Base-by-base conservation (phyloP, 2,797 vertebrate species). In the Sebastes itinus region DNA sequence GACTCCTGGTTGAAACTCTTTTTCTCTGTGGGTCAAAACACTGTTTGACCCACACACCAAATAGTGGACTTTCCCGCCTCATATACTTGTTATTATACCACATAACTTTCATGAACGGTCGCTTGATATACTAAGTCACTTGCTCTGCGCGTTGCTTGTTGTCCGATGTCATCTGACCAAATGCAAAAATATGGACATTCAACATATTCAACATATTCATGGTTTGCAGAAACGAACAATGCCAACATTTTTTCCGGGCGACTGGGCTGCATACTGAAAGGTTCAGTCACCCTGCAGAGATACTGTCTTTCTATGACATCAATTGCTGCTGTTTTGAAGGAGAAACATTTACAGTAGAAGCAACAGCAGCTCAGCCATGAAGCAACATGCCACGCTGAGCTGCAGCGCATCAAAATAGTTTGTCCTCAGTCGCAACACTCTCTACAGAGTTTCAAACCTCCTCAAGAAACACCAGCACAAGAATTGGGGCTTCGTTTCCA, bases 221-320 rank as follows among this genome's bases (percentile, higher is more conserved):
- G 0, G 4, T 30, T 30, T 11, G 4, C 28, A 60, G 16, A 28
- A 10, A 28, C 2, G 4, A 20, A 60, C 27, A 61, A 32, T 32
- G 10, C 28, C 0, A 61, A 2, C 5, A 11, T 5, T 32, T n/a
- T 60, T 18, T 16, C 23, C 28, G 0, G 56, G 18, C 1, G 16
- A 32, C 28, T 61, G 59, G 27, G 14, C 56, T 59, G 56, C 16
- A 0, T 60, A 30, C 62, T 65, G 25, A n/a, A 28, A 54, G 59
- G 54, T 54, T 72, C 25, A 78, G 49, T 46, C 8, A 63, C 79
- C 35, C n/a, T 12, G 62, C 11, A 52, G 3, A 12, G 49, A 75
- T 38, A n/a, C 46, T 33, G 72, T 72, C 27, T 74, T 76, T 22
- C 63, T 23, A 56, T 67, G 74, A 71, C 14, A 11, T 28, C 22